Percentiles rank a stretch among this genome's conserved stretches.
Evolutionary conservation across 2,113 vertebrate genomes (phyloP).

Genomic region (Rhinopomastus cyanomelas): DNA sequence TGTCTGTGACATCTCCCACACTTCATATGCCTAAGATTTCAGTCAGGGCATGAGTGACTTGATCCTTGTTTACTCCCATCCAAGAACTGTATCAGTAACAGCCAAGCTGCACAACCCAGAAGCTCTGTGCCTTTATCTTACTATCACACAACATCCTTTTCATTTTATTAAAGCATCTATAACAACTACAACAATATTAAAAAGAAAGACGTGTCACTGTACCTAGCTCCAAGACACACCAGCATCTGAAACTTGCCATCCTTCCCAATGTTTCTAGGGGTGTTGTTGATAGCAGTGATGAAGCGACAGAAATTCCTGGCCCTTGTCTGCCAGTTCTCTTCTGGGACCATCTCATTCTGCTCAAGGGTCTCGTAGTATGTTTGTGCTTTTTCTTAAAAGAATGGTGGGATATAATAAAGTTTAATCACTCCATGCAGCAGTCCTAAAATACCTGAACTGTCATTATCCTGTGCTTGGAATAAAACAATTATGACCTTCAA

Average conservation of each 20-base stretch:
- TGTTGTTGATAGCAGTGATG: slow-evolving; percentile 93
- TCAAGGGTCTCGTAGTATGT: slow-evolving; percentile 93
- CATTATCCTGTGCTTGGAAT: neutral
- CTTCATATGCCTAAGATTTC: neutral
- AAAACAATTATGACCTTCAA: neutral
- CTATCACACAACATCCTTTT: neutral
- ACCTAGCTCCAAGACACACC: slow-evolving; percentile 97
- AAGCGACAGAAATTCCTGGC: slow-evolving; percentile 93
- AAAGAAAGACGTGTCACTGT: neutral
- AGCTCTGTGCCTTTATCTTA: neutral
- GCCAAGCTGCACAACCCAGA: neutral
- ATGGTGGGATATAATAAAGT: neutral
- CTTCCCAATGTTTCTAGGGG: slow-evolving; percentile 95
- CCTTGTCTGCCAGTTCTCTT: slow-evolving; percentile 94
- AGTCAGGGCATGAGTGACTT: neutral
- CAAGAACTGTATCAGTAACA: neutral
- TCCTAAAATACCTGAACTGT: neutral
- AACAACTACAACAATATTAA: neutral
- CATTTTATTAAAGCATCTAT: neutral
- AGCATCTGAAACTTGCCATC: slow-evolving; percentile 99
- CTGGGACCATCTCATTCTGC: slow-evolving; percentile 83
- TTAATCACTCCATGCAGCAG: neutral
- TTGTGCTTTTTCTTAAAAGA: slow-evolving; percentile 92
- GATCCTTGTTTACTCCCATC: neutral
- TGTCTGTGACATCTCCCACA: neutral